Evolutionary conservation across 2,113 vertebrate genomes (phyloP).

Genomic region (Grammomys surdaster): DNA sequence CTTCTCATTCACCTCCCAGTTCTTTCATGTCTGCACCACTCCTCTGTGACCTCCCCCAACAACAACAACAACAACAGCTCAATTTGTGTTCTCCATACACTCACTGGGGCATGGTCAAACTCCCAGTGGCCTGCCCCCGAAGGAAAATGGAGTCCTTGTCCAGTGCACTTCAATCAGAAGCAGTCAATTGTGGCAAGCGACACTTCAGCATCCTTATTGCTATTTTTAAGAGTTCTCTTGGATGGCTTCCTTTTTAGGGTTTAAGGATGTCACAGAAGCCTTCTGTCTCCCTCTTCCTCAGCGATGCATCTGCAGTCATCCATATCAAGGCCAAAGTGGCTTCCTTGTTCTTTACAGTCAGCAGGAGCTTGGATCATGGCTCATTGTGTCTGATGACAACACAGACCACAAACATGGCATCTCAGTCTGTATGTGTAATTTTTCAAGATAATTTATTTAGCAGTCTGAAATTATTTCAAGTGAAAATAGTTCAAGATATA

Average conservation of each 20-base stretch:
- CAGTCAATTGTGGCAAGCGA: neutral
- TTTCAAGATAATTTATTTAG: neutral
- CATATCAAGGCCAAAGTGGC: neutral
- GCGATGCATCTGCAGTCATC: neutral
- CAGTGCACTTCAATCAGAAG: neutral
- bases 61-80: neutral
- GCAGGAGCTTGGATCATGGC: neutral
- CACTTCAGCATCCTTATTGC: neutral
- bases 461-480: slow-evolving; percentile 43
- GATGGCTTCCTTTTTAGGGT: neutral
- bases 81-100: neutral
- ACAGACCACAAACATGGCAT: neutral
- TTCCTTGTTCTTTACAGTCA: neutral
- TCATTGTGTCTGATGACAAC: neutral
- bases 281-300: neutral
- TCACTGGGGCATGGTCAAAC: neutral
- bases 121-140: neutral
- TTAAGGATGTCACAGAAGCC: neutral
- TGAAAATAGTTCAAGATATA: neutral
- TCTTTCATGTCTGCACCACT: neutral
- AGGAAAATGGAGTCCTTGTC: neutral
- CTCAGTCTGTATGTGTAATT: neutral
- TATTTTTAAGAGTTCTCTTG: neutral
- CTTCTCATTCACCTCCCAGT: neutral
- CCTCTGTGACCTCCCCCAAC: neutral